Conservation (phyloP, 2,113 vertebrate genomes). For the Albula goreensis region DNA sequence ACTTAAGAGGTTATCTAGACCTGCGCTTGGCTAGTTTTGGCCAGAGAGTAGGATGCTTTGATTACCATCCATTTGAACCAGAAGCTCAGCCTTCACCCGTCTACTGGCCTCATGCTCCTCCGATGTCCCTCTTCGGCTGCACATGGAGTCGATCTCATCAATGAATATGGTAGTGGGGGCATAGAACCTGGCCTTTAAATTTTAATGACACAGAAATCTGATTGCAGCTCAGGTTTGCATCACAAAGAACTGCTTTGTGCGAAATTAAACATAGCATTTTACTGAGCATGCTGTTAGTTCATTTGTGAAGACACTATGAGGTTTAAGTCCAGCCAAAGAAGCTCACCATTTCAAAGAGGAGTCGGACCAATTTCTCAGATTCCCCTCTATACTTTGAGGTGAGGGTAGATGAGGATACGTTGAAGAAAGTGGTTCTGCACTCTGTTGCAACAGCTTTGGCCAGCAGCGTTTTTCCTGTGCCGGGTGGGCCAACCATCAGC, state of each 20-base stretch:
- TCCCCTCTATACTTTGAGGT: constrained; percentile 98
- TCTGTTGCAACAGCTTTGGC: constrained; percentile 98
- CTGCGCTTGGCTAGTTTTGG: background rate
- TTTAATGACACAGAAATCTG: constrained; percentile 30
- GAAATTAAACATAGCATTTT: background rate
- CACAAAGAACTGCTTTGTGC: background rate
- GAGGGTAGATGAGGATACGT: constrained; percentile 93
- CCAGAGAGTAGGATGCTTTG: background rate
- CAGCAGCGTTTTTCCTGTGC: constrained; percentile 93
- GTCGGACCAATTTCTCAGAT: constrained; percentile 95
- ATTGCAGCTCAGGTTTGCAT: background rate
- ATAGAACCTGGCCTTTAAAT: constrained; percentile 88
- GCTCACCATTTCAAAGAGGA: constrained; percentile 96
- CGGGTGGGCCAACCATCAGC: constrained; percentile 95
- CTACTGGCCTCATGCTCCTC: constrained; percentile 96
- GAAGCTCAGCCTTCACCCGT: constrained; percentile 92
- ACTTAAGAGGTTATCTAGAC: background rate
- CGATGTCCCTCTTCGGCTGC: constrained; percentile 93
- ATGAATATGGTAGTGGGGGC: constrained; percentile 98
- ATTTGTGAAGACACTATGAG: background rate
- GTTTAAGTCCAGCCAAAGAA: background rate
- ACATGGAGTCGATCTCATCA: constrained; percentile 98
- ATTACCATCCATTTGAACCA: constrained; percentile 97
- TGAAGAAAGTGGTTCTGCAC: constrained; percentile 98
- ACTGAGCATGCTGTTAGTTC: background rate